Evolutionary conservation across 30 jellyfish, hydroid and myxozoan genomes (phyloP).

Genomic region (Morbakka virulenta): DNA sequence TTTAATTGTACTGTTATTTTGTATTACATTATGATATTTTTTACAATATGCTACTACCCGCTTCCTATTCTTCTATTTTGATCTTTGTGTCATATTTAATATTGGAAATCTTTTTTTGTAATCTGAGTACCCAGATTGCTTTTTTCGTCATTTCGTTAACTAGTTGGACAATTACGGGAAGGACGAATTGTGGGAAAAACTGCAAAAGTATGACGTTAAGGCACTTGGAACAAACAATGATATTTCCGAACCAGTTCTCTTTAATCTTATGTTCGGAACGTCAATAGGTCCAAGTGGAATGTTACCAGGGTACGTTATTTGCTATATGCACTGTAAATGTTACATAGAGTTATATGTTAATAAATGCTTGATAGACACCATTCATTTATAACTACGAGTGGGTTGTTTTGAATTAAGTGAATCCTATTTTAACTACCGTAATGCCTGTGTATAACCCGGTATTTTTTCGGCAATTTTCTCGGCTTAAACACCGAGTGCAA

Average conservation of each 20-base stretch:
- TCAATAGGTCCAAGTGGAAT: slow-evolving; percentile 99
- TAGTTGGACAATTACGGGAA: slow-evolving; percentile 84
- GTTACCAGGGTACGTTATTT: slow-evolving; percentile 69
- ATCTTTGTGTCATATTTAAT: neutral
- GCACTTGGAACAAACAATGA: slow-evolving; percentile 96
- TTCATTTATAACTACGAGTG: too few species aligned
- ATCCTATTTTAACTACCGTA: too few species aligned
- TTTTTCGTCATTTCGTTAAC: neutral
- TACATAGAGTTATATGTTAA: neutral
- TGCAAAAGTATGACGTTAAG: slow-evolving; percentile 80
- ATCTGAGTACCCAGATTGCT: neutral
- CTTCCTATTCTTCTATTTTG: neutral
- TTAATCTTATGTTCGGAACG: slow-evolving; percentile 96
- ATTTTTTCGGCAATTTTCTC: too few species aligned
- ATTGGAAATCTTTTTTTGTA: neutral
- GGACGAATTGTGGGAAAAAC: slow-evolving; percentile 83
- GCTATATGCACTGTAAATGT: neutral
- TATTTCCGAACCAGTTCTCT: slow-evolving; percentile 90
- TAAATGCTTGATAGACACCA: too few species aligned
- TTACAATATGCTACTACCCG: neutral
- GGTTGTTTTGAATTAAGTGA: too few species aligned
- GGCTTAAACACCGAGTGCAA: too few species aligned
- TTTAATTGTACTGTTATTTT: too few species aligned
- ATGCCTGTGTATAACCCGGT: too few species aligned
- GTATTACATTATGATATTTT: too few species aligned